These are phyloP conservation scores for crab-eating macaque (Macaca fascicularis) DNA, from an alignment of 2,113 vertebrate species.

Conservation along the genomic window DNA sequence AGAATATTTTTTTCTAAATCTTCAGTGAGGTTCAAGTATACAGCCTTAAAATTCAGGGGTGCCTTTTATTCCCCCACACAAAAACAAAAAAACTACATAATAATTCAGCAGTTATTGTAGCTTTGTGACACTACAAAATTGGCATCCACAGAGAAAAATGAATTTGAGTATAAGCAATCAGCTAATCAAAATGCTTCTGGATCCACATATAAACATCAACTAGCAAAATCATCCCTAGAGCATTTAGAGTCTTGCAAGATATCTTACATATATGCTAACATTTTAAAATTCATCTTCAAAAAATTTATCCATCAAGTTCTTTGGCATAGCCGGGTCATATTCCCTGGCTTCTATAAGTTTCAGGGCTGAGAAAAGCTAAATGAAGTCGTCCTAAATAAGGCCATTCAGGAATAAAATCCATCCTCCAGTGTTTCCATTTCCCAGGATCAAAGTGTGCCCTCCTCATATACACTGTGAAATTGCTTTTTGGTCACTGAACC, in stretches of 20 bases:
- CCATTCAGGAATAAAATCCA: neutral
- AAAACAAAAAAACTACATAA: conserved; percentile 7
- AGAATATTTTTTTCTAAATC: conserved; percentile 83
- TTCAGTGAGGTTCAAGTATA: conserved; percentile 69
- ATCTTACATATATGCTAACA: neutral
- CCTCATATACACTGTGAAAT: neutral
- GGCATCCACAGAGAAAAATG: neutral
- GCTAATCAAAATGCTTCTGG: conserved; percentile 9
- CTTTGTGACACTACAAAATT: neutral
- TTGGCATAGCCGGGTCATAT: neutral
- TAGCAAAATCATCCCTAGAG: neutral
- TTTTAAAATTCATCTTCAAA: conserved; percentile 35
- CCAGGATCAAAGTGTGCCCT: neutral
- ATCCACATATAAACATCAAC: neutral
- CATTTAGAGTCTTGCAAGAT: neutral
- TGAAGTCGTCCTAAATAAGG: neutral
- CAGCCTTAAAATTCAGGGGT: neutral
- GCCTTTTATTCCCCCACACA: neutral
- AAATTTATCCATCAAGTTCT: conserved; percentile 18
- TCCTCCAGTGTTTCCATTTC: neutral
- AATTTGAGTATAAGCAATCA: conserved; percentile 29
- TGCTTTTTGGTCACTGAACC: neutral
- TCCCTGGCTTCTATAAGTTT: neutral
- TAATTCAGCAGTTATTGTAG: conserved; percentile 28
- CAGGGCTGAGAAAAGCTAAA: neutral